Evolutionary conservation across 2,888 invertebrate species (phyloP).

Genomic region (Dendrolimus houi): DNA sequence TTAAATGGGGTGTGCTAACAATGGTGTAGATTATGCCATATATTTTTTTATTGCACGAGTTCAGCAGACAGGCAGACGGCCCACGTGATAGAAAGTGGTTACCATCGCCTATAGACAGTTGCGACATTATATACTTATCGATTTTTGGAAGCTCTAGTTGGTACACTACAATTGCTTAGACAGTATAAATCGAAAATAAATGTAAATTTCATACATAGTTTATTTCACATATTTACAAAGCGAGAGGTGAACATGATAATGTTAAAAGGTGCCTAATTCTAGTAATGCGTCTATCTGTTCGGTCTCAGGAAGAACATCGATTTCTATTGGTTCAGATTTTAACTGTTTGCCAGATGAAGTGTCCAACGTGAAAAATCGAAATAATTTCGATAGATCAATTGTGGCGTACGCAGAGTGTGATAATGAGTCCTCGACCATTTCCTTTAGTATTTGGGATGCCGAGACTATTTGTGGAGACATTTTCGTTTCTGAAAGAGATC

Average conservation of each 20-base stretch:
- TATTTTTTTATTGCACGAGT: no score
- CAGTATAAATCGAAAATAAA: not conserved
- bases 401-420: conserved; percentile 82
- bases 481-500: conserved; percentile 67
- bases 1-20: no score
- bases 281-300: conserved; percentile 65
- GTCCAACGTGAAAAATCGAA: conserved; percentile 62
- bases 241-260: not conserved
- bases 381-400: conserved; percentile 78
- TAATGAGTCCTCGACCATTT: conserved; percentile 80
- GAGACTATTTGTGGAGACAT: conserved; percentile 64
- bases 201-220: no score
- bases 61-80: no score
- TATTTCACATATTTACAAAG: no score
- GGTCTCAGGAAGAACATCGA: conserved; percentile 62
- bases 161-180: not conserved
- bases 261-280: conserved; percentile 56
- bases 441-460: conserved; percentile 79
- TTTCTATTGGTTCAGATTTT: conserved; percentile 50
- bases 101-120: no score
- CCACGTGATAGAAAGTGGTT: no score
- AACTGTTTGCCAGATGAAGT: conserved; percentile 35
- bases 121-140: no score
- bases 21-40: no score
- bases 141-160: no score